Conservation (phyloP, 2,888 invertebrate species). For the Stenodema calcarata region DNA sequence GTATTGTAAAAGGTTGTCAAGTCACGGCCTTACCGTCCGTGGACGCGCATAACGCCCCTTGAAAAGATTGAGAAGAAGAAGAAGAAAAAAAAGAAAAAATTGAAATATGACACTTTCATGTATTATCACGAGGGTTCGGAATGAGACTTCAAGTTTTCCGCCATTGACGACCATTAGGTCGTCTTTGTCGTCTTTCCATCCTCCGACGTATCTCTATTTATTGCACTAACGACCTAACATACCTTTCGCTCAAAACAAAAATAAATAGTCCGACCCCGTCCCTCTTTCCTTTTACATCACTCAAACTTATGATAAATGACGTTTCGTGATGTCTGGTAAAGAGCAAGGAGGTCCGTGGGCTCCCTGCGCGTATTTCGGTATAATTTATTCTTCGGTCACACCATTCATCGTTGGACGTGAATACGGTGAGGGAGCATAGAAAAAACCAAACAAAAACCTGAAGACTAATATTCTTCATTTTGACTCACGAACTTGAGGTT, state of each 20-base stretch:
- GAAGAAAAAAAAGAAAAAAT: background rate
- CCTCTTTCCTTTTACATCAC: background rate
- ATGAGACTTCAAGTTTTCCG: slow-evolving; percentile 32
- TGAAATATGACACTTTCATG: slow-evolving; percentile 15
- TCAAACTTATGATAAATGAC: slow-evolving; percentile 38
- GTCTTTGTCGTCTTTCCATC: background rate
- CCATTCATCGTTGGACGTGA: background rate
- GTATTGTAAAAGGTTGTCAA: slow-evolving; percentile 22
- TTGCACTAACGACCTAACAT: slow-evolving; percentile 30
- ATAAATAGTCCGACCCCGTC: slow-evolving; percentile 19
- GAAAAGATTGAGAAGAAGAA: no score
- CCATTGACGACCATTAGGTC: background rate
- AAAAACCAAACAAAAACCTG: background rate
- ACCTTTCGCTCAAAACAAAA: slow-evolving; percentile 28
- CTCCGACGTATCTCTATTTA: background rate
- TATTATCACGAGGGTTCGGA: slow-evolving; percentile 1
- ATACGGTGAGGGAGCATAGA: background rate
- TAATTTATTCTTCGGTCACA: background rate
- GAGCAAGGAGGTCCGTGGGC: background rate
- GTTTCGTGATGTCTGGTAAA: background rate
- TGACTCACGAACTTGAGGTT: background rate
- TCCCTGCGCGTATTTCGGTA: background rate
- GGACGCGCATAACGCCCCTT: slow-evolving; percentile 22
- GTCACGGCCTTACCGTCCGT: slow-evolving; percentile 7
- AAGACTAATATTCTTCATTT: background rate